Base-by-base conservation (phyloP, 2,113 vertebrate genomes). In the Polypterus senegalus region DNA sequence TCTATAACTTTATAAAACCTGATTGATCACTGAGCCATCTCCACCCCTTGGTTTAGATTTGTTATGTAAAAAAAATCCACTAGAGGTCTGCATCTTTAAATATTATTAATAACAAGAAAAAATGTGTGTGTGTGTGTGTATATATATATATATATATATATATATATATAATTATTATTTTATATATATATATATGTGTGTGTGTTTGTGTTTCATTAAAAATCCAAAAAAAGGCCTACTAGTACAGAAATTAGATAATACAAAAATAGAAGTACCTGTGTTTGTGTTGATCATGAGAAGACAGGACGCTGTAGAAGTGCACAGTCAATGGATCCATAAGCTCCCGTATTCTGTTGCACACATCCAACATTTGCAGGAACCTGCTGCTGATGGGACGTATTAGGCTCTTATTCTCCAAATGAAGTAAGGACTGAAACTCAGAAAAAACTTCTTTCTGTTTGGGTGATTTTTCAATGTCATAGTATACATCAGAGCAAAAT, bases 401-500 rank as follows among this genome's bases (percentile, higher is more conserved):
- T 58, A 58, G 43, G 43, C 57, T 58, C 57, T 58, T 4, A 58
- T 4, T 4, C 57, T 58, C 5, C 43, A 58, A 4, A 45, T 58
- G 57, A 58, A 5, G 11, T 4, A 58, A 45, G 5, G 5, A 4
- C 43, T 58, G 57, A 45, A 58, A 58, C 43, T 58, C 57, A 6
- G 5, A 6, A 45, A 58, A 58, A 58, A 58, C 43, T 58, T 58
- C 57, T 43, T 4, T 4, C 57, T 58, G 57, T 58, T 58, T 58
- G 5, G 57, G 57, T 6, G 11, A 58, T 45, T 58, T 58, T 45
- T 58, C 57, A 43, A 59, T 64, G 57, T 65, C 58, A 61, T 65
- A 60, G 59, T 55, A 65, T 9, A 65, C 27, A 61, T 65, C 64
- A 49, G 64, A 65, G 53, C 64, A 61, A 10, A 65, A 60, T 11